These are phyloP conservation scores for Drosophila quasianomalipes DNA, from an alignment of 2,888 invertebrate species.

Conservation along the genomic window DNA sequence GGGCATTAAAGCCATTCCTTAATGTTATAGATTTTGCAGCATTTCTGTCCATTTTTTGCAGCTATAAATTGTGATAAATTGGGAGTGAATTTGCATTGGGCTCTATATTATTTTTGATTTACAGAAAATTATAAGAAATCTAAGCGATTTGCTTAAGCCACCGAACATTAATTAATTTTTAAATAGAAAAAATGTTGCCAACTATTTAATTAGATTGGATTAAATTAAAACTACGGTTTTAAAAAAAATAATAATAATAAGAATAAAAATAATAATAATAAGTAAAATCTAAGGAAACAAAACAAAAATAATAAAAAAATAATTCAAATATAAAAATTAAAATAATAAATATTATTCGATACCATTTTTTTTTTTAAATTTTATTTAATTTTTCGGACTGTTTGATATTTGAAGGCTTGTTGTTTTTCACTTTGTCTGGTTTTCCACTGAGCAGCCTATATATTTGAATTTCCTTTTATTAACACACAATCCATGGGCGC, in stretches of 20 bases:
- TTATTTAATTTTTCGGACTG: neutral
- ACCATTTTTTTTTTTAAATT: neutral
- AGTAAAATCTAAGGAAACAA: neutral
- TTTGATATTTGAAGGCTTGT: neutral
- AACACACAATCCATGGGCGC: neutral
- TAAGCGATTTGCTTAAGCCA: neutral
- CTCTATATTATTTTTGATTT: neutral
- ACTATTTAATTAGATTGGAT: neutral
- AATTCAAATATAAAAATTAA: neutral
- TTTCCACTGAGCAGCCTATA: neutral
- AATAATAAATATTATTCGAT: neutral
- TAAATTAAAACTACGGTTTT: neutral
- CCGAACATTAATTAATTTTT: neutral
- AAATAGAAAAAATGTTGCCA: neutral
- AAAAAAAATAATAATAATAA: neutral
- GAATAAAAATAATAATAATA: neutral
- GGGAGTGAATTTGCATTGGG: neutral
- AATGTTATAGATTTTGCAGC: slow-evolving; percentile 19
- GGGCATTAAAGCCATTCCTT: slow-evolving; percentile 33
- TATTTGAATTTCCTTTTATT: neutral
- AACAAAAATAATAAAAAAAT: neutral
- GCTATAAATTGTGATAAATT: neutral
- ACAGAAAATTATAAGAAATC: neutral
- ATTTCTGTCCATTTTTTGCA: neutral
- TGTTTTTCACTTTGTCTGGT: neutral